These are phyloP conservation scores for Heliornis fulica DNA, from an alignment of 2,113 vertebrate genomes.

Conservation along the genomic window DNA sequence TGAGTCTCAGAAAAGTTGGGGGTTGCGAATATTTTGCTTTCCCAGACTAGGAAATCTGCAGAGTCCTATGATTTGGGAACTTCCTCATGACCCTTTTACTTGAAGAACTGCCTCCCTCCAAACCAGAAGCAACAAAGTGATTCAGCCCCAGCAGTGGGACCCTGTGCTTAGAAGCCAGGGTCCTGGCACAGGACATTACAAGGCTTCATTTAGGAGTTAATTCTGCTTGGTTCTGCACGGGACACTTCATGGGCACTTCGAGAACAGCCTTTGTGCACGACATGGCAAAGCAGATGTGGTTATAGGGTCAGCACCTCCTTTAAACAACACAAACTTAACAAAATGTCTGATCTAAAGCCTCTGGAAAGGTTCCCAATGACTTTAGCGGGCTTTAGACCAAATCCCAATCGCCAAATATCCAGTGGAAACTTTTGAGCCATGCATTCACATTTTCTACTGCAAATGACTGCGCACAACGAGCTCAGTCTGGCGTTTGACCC, in stretches of 20 bases:
- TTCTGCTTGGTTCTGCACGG: background rate
- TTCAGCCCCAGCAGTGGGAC: background rate
- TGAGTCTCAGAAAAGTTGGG: background rate
- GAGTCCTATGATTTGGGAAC: background rate
- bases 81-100: background rate
- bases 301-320: background rate
- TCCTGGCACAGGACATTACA: background rate
- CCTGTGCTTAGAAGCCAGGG: background rate
- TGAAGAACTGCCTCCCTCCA: background rate
- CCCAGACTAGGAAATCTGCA: background rate
- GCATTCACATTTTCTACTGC: background rate
- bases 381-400: background rate
- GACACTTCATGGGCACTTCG: background rate
- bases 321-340: background rate
- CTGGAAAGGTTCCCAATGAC: background rate
- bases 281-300: background rate
- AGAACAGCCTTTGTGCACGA: background rate
- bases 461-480: background rate
- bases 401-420: background rate
- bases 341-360: background rate
- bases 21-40: background rate
- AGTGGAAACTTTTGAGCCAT: slow-evolving; percentile 23
- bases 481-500: slow-evolving; percentile 2
- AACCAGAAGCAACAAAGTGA: background rate
- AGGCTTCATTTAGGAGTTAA: background rate